Percentiles rank a stretch among this genome's conserved stretches.
Conservation (phyloP, 2,113 vertebrate species). For the Perca fluviatilis region DNA sequence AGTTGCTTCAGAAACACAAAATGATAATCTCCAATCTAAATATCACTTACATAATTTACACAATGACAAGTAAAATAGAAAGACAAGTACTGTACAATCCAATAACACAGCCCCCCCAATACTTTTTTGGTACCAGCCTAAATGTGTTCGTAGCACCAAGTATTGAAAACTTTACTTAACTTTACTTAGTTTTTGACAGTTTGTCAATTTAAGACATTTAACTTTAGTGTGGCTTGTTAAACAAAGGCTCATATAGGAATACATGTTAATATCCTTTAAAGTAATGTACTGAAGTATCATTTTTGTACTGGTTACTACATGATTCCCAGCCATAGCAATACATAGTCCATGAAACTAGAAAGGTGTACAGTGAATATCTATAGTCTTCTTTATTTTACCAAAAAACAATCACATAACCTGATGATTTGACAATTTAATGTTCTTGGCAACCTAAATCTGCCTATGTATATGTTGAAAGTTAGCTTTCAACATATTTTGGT, state of each 20-base stretch:
- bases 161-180: background rate
- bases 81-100: background rate
- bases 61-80: background rate
- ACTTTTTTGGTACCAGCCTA: background rate
- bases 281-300: background rate
- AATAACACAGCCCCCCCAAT: background rate
- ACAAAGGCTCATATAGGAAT: background rate
- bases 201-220: background rate
- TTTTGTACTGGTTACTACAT: background rate
- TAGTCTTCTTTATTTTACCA: background rate
- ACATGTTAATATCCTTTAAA: background rate
- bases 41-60: background rate
- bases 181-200: background rate
- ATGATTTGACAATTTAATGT: background rate
- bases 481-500: constrained; percentile 8
- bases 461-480: no score
- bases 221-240: background rate
- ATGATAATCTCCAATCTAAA: background rate
- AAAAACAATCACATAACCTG: background rate
- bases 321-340: background rate
- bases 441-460: background rate
- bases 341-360: no score
- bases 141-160: background rate
- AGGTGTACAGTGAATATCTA: background rate
- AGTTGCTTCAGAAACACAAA: background rate